phyloP scores from a whole-genome alignment of 2,888 invertebrate species.

The Leucozona laternaria region DNA sequence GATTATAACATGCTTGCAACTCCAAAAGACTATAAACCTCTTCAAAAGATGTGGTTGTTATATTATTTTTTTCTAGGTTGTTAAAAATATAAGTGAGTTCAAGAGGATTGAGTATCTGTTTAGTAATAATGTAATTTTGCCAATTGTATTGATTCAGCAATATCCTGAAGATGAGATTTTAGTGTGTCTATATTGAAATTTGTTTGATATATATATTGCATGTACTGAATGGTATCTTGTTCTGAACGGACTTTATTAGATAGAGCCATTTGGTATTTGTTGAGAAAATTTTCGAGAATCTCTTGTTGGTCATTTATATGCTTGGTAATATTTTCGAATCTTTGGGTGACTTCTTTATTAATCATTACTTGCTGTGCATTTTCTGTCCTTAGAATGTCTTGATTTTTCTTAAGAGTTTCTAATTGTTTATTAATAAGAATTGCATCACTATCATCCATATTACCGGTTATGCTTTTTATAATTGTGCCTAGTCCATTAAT shows the following conservation, averaged over 20 bases:
- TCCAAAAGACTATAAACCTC: background rate
- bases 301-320: conserved; percentile 60
- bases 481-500: no score
- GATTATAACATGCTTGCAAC: background rate
- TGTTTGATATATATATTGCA: no score
- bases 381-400: conserved; percentile 11
- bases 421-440: conserved; percentile 38
- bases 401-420: conserved; percentile 29
- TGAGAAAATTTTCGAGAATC: conserved; percentile 33
- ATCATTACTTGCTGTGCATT: conserved; percentile 8
- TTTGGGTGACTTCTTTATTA: conserved; percentile 39
- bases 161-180: background rate
- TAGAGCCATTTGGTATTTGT: conserved; percentile 22
- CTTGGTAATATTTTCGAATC: conserved; percentile 49
- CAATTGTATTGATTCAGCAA: background rate
- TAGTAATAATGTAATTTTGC: background rate
- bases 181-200: conserved; percentile 1
- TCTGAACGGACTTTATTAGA: background rate
- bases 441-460: conserved; percentile 47
- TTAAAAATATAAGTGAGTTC: background rate
- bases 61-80: background rate
- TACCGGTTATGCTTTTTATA: conserved; percentile 59
- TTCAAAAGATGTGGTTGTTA: no score
- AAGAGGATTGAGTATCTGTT: background rate
- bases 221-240: background rate